Conservation (phyloP, 1,140 invertebrate genomes). For the Chionoecetes opilio region DNA sequence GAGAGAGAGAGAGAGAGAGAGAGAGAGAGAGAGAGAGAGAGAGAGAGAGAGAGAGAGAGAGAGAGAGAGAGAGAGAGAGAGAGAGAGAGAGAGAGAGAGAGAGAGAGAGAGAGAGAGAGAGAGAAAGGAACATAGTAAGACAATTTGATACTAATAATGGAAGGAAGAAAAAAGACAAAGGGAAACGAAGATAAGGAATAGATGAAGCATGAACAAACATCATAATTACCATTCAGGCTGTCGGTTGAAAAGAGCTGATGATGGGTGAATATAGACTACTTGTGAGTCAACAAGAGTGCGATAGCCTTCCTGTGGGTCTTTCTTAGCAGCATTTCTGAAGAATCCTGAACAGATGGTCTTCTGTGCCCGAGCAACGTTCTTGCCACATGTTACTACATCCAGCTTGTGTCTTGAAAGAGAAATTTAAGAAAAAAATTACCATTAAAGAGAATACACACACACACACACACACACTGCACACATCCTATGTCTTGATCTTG, state of each 20-base stretch:
- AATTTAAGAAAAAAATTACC: slow-evolving; percentile 75
- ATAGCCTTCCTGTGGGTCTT: slow-evolving; percentile 99
- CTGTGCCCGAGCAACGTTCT: slow-evolving; percentile 97
- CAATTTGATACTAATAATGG: not conserved
- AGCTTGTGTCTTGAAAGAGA: slow-evolving; percentile 91
- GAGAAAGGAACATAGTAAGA: not conserved
- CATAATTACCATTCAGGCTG: slow-evolving; percentile 95
- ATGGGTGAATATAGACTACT: slow-evolving; percentile 99
- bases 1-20: no score
- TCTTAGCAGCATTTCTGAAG: slow-evolving; percentile 99
- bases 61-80: no score
- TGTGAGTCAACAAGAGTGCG: slow-evolving; percentile 98
- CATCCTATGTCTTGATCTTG: no score
- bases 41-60: no score
- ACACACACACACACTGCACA: no score
- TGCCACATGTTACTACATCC: slow-evolving; percentile 98
- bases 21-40: no score
- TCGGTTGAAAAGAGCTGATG: slow-evolving; percentile 97
- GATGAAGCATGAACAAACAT: no score
- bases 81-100: no score
- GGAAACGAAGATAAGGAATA: no score
- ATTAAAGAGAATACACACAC: not conserved
- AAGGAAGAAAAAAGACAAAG: not conserved
- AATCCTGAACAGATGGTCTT: slow-evolving; percentile 99
- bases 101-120: no score